Evolutionary conservation across 2,113 vertebrate species (phyloP).

Genomic region (Oceanodroma tethys): DNA sequence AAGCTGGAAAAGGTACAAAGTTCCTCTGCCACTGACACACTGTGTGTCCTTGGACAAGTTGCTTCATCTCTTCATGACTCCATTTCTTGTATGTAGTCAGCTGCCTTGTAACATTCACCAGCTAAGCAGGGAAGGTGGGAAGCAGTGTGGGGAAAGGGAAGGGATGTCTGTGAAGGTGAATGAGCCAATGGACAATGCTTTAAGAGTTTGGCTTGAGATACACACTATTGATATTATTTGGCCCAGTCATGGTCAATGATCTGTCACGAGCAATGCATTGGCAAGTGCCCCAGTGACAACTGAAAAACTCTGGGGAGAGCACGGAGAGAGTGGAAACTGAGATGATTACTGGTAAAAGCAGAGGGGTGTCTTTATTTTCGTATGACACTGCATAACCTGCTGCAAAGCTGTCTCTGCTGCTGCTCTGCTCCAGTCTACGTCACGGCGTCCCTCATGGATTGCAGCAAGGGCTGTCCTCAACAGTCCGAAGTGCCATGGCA

Average conservation of each 20-base stretch:
- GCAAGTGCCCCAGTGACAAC: neutral
- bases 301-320: neutral
- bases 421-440: neutral
- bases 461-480: neutral
- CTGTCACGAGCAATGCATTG: neutral
- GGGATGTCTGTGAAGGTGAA: neutral
- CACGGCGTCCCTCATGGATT: neutral
- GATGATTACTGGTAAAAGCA: neutral
- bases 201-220: neutral
- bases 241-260: neutral
- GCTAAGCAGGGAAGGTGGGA: neutral
- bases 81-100: neutral
- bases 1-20: neutral
- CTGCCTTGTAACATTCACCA: neutral
- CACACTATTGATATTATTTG: neutral
- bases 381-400: neutral
- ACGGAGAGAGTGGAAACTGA: neutral
- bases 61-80: neutral
- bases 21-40: neutral
- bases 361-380: neutral
- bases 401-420: slow-evolving; percentile 6
- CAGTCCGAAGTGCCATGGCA: neutral
- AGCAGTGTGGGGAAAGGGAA: neutral
- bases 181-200: neutral
- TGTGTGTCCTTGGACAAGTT: neutral